Evolutionary conservation across 2,888 invertebrate species (phyloP).

Genomic region (Xanthorhoe designata): DNA sequence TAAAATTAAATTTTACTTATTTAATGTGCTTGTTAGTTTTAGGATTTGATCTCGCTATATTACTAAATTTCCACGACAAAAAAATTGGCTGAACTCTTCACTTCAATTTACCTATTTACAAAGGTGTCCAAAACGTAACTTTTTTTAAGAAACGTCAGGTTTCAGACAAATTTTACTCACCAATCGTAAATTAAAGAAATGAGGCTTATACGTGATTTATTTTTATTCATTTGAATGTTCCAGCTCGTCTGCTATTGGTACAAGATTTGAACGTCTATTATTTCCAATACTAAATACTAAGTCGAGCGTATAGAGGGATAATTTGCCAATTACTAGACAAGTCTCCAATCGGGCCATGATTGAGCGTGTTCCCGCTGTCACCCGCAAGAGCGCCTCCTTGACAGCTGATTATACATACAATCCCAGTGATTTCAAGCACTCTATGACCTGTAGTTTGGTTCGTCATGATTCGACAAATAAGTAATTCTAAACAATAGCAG

Average conservation of each 20-base stretch:
- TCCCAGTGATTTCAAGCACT: slow-evolving; percentile 58
- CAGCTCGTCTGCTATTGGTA: neutral
- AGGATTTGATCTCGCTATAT: too few species aligned
- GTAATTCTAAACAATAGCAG: neutral
- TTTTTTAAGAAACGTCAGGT: too few species aligned
- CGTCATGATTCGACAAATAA: slow-evolving; percentile 2
- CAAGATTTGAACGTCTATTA: neutral
- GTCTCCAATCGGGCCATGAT: slow-evolving; percentile 35
- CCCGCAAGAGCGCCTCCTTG: slow-evolving; percentile 57
- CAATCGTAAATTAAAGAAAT: too few species aligned
- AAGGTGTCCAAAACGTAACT: too few species aligned
- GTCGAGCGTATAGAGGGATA: slow-evolving; percentile 11
- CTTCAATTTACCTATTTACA: too few species aligned
- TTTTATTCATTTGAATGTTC: neutral
- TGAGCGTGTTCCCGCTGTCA: slow-evolving; percentile 46
- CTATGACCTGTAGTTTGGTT: slow-evolving; percentile 45
- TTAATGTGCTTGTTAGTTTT: too few species aligned
- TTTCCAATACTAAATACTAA: slow-evolving; percentile 8
- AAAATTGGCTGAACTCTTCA: too few species aligned
- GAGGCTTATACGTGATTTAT: neutral
- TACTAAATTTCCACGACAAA: too few species aligned
- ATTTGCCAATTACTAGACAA: slow-evolving; percentile 22
- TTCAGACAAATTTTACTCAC: too few species aligned
- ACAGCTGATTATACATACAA: slow-evolving; percentile 69
- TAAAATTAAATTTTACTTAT: too few species aligned